These are phyloP conservation scores for Falco biarmicus DNA, from an alignment of 2,797 vertebrate species.

Conservation along the genomic window DNA sequence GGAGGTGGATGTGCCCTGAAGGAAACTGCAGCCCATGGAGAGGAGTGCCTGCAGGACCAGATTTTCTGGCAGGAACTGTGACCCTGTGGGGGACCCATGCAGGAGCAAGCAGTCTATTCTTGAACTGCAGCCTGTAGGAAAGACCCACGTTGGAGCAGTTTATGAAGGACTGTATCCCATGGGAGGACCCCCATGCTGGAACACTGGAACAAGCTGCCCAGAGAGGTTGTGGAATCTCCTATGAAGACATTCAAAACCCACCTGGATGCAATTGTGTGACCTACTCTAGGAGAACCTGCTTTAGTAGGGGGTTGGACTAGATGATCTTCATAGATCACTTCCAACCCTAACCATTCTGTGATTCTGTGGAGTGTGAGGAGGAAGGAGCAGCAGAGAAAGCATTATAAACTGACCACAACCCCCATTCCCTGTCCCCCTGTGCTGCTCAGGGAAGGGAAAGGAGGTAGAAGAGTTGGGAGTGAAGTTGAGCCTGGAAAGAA, in stretches of 20 bases:
- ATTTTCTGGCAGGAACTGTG: background rate
- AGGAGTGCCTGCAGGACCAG: background rate
- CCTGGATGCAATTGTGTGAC: too few species aligned
- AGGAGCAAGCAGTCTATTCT: background rate
- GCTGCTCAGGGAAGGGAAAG: background rate
- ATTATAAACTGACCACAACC: background rate
- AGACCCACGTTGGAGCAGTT: background rate
- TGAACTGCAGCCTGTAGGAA: background rate
- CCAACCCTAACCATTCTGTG: too few species aligned
- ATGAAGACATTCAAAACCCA: too few species aligned
- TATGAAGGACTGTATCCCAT: background rate
- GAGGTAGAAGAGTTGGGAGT: background rate
- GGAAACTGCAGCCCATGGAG: background rate
- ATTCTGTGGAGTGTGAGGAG: background rate
- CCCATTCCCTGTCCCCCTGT: background rate
- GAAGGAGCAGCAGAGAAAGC: background rate
- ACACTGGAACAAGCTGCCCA: background rate
- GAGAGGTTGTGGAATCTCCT: too few species aligned
- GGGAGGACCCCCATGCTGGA: background rate
- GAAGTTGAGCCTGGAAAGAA: background rate
- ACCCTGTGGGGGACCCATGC: background rate
- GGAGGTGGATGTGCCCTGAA: too few species aligned
- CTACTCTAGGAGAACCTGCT: too few species aligned
- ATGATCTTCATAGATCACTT: too few species aligned
- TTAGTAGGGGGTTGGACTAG: too few species aligned